Base-by-base conservation (phyloP, 92 coral and sea anemone species). In the Palythoa heliodiscus region DNA sequence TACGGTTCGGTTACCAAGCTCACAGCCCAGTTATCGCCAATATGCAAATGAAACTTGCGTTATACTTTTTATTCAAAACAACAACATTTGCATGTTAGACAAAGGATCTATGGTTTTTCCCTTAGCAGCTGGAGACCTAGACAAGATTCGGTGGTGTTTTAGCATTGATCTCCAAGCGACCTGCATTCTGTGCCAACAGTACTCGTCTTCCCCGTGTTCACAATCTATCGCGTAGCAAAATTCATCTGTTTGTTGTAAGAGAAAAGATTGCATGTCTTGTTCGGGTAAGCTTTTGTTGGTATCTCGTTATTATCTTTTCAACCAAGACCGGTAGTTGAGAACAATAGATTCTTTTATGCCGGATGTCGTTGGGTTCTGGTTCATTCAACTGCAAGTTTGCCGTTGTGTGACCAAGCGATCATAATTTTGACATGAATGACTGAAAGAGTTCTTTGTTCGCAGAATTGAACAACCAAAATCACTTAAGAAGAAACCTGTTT, bases 31-130 rank as follows among this genome's bases (percentile, higher is more conserved):
- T 37, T 25, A 15, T 69, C 11, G 47, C 47, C 43, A 43, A 35
- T 38, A 69, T 70, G 72, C 71, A 29, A 78, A 54, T 73, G 15
- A n/a, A 3, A 37, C 24, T 63, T 63, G 71, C 38, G 20, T 48
- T 14, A 71, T 35, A 38, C 15, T 66, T n/a, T 29, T 4, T 71
- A 73, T 60, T 73, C 89, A 39, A 66, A 69, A 17, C 55, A 37
- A 25, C 84, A 52, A 50, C 72, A 86, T 89, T 83, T 52, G 81
- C 81, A 82, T 82, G 58, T 55, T 48, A 70, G 79, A 76, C 85
- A 85, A 70, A 71, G 75, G 52, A 38, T 38, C 54, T 70, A 91
- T 92, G 97, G 97, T 90, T 93, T 93, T 93, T 88, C 97, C 97
- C 97, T 77, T 87, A 89, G 95, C 95, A 89, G 89, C 92, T 86